A percentile compares a stretch with the other conserved stretches of the same genome.
Evolutionary conservation across 2,888 invertebrate species (phyloP).

Genomic region (Cheilosia urbana): DNA sequence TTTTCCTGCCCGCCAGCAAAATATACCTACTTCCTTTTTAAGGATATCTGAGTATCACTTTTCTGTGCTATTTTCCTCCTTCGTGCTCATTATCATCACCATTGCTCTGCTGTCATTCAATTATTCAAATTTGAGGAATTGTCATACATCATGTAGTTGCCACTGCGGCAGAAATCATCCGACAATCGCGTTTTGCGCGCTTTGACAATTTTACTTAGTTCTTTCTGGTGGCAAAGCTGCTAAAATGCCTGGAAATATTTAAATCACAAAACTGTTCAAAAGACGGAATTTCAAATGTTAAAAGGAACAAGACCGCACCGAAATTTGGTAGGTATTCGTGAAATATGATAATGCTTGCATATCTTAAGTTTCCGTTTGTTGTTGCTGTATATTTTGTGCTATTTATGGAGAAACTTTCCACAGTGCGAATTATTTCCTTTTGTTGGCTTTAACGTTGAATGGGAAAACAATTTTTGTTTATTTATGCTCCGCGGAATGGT

Average conservation of each 20-base stretch:
- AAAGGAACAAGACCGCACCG: neutral
- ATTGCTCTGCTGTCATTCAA: conserved; percentile 53
- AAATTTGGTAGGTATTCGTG: conserved; percentile 9
- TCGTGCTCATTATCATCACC: conserved; percentile 14
- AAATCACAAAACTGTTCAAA: neutral
- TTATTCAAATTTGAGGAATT: conserved; percentile 67
- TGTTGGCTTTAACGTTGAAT: conserved; percentile 48
- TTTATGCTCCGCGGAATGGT: neutral
- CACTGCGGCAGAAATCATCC: conserved; percentile 38
- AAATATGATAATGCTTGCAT: conserved; percentile 71
- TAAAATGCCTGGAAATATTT: neutral
- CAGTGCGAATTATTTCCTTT: conserved; percentile 42
- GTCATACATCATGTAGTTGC: conserved; percentile 40
- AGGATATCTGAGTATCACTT: conserved; percentile 11
- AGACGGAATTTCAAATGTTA: conserved; percentile 28
- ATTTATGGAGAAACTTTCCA: conserved; percentile 22
- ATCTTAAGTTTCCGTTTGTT: conserved; percentile 57
- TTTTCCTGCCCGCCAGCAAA: neutral
- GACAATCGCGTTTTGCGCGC: conserved; percentile 28
- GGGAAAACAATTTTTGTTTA: conserved; percentile 67
- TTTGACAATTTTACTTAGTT: conserved; percentile 26
- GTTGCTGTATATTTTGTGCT: conserved; percentile 17
- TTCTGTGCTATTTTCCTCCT: conserved; percentile 30
- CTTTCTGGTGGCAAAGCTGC: neutral
- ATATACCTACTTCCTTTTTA: neutral